These are phyloP conservation scores for Sigmodon hispidus DNA, from an alignment of 2,113 vertebrate genomes.

Conservation along the genomic window DNA sequence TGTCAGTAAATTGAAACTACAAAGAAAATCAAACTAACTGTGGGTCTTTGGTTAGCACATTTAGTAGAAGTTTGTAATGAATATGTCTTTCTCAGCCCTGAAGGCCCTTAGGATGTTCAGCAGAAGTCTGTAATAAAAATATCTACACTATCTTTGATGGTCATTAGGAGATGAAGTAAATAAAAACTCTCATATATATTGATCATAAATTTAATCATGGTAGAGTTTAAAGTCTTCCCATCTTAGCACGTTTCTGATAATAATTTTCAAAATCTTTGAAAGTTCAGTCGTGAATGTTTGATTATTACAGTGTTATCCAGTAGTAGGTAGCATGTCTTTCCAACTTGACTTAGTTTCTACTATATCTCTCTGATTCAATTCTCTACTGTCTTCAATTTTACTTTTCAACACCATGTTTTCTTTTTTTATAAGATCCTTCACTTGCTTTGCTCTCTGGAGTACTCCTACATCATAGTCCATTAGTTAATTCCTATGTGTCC, in stretches of 20 bases:
- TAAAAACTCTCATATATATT: neutral
- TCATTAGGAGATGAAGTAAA: neutral
- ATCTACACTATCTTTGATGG: neutral
- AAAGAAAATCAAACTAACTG: neutral
- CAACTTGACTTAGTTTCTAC: neutral
- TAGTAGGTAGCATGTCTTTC: neutral
- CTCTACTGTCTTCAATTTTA: neutral
- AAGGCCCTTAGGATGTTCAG: too few species aligned
- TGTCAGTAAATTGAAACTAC: constrained; percentile 4
- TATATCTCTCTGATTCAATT: neutral
- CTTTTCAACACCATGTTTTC: neutral
- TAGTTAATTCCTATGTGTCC: neutral
- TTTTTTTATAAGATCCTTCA: neutral
- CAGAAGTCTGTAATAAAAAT: neutral
- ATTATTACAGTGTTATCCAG: neutral
- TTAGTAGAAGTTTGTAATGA: neutral
- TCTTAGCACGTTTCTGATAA: neutral
- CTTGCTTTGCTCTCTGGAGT: neutral
- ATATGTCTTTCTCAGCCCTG: neutral
- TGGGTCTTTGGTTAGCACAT: neutral
- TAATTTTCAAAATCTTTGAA: neutral
- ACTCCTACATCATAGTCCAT: neutral
- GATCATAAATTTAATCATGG: constrained; percentile 25
- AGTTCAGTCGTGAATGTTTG: neutral
- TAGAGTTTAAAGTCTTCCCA: neutral